phyloP scores from a whole-genome alignment of 53 echinoderm and acorn worm genomes.

The Henricia sp. region DNA sequence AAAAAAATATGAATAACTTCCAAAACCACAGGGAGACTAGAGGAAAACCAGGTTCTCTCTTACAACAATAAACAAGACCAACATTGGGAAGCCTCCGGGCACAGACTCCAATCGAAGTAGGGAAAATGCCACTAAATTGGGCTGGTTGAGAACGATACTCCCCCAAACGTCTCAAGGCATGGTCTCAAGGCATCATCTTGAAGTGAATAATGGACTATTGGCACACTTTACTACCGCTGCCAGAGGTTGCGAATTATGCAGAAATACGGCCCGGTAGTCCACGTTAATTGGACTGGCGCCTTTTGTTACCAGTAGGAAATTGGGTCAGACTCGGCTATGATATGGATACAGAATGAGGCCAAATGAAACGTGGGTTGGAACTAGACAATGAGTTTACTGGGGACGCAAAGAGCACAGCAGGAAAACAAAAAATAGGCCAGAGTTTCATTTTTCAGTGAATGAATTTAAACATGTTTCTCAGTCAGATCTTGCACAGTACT shows the following conservation, averaged over 20 bases:
- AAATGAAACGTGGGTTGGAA: slow-evolving; percentile 12
- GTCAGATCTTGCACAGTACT: too few species aligned
- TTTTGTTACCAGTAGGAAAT: slow-evolving; percentile 28
- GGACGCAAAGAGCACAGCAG: too few species aligned
- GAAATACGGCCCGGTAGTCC: background rate
- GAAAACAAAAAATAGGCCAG: too few species aligned
- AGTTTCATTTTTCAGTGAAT: too few species aligned
- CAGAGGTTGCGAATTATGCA: slow-evolving; percentile 45
- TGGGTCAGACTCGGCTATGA: slow-evolving; percentile 29
- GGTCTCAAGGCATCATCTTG: too few species aligned
- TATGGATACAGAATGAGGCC: slow-evolving; percentile 2
- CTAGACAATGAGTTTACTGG: too few species aligned
- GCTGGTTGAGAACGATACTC: background rate
- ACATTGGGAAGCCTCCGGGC: background rate
- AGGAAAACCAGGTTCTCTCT: background rate
- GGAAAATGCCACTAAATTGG: background rate
- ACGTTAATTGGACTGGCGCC: slow-evolving; percentile 54
- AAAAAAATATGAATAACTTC: too few species aligned
- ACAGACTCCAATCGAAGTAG: background rate
- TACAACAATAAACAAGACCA: background rate
- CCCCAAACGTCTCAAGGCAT: background rate
- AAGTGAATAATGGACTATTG: too few species aligned
- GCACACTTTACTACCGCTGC: background rate
- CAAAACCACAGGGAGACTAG: background rate
- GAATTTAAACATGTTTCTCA: too few species aligned